Base-by-base conservation (phyloP, 2,797 vertebrate genomes). In the Pseudochirops corinnae region DNA sequence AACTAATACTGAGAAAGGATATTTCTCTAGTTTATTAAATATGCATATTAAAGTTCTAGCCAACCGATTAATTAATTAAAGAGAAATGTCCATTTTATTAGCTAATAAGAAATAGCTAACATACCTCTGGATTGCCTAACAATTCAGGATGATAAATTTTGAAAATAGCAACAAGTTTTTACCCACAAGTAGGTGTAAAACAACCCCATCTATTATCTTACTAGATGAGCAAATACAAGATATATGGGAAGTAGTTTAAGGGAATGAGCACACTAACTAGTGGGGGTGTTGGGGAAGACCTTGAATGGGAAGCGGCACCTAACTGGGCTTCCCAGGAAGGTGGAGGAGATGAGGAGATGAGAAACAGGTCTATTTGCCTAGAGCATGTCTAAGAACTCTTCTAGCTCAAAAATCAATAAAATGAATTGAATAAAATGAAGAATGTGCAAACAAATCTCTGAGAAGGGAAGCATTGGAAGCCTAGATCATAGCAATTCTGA, bases 161-260 rank as follows among this genome's bases (percentile, higher is more conserved):
- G 39, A 82, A 82, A 82, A 82, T 46, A 82, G 74, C 74, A 82
- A 82, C 74, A 82, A 82, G n/a, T 74, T 74, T 74, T 74, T 39
- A 82, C 39, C 74, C 24, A 82, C n/a, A 46, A 82, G 39, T 46
- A 82, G 46, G 74, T 11, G 46, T 46, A 82, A 82, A 82, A 46
- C 74, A 46, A 11, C 21, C n/a, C 67, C 21, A 26, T 46, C 74
- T 82, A 46, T 46, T 46, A 82, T 46, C 39, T 46, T 26, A 74
- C n/a, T 74, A 39, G 39, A 74, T 2, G 21, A 82, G 74, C 11
- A 46, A 82, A 82, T 26, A 24, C 39, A 46, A 39, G 67, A 74
- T 39, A 39, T 21, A 74, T 39, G 16, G 67, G 67, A 82, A 3
- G 18, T 82, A 82, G 46, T 82, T 82, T 46, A 82, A 82, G 74